Evolutionary conservation across 2,888 invertebrate species (phyloP), one percentile per base, ranked within the genome.

Genomic region (Ochropacha duplaris): DNA sequence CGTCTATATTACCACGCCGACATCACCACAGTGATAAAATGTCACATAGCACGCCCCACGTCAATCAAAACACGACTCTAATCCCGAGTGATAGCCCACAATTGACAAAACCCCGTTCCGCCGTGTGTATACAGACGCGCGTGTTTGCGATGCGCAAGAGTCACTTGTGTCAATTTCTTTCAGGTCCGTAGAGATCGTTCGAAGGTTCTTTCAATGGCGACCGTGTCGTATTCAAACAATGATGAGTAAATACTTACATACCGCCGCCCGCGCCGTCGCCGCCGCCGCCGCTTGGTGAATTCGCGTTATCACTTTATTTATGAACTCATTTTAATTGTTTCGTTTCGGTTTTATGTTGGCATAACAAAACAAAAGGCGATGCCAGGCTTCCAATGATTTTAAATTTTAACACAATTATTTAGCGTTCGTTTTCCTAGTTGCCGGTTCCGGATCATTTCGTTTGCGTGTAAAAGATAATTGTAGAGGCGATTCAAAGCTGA

Each of bases 161-260:
- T 79, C 91, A 90, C 87, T 89, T 90, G 91, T 88, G 90, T 89
- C 88, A 91, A 90, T 86, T 79, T 75, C 78, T 82, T 78, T 76
- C 71, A 67, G 55, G 66, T 52, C 64, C 19, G n/a, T 44, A 31
- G 31, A 31, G 12, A 52, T 19, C 31, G 51, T 22, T 52, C 62
- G 60, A 59, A 60, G 70, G 65, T 61, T 61, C 55, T 58, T 39
- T 56, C 58, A 70, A 60, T 61, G 65, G 61, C 64, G 57, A 59
- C 56, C 58, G 54, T 50, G 54, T 57, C 8, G 49, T 66, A 60
- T 28, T 57, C 67, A 71, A 77, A 77, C 66, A 76, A 58, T 54
- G 56, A 55, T 62, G 57, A 54, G 56, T 58, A 57, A 55, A 54
- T 57, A 54, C 39, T 44, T 44, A 19, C 39, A 44, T 44, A 44